Evolutionary conservation across 2,797 vertebrate species (phyloP), one percentile per base, ranked within the genome.

Genomic region (Apogon hyalosoma): DNA sequence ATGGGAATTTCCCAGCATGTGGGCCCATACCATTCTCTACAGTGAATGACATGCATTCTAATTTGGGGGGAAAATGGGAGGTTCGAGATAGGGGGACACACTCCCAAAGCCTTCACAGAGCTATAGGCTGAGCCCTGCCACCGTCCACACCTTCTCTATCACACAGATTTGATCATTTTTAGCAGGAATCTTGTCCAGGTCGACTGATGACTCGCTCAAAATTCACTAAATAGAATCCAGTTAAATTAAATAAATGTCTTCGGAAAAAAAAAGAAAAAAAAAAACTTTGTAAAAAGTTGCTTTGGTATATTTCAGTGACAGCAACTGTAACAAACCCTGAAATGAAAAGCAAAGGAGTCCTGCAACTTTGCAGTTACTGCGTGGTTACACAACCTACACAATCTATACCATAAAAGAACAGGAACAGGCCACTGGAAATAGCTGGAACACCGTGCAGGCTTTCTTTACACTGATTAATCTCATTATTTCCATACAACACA

Each of bases 1-100:
- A 85, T 76, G 90, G 91, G 87, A 86, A 87, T 89, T 92, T 89
- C 91, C 90, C 88, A 91, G 89, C 87, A 90, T 91, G 88, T 85
- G 90, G 87, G 86, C 71, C 84, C 84, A 88, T 88, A 88, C 87
- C 76, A 84, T 86, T 86, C 89, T 88, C 86, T 78, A 70, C 83
- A 83, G 84, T 88, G 87, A 91, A 90, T 90, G 87, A 89, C 88
- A 92, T 89, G 88, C 87, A 90, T 90, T 91, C 90, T 90, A 90
- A 92, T 92, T 86, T 81, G 83, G 84, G 79, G 82, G 79, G 74
- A 74, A 79, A 86, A 80, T 79, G 75, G 83, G 89, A 84, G 87
- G 86, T 65, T 87, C 77, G 68, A 73, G 63, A 72, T 43, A 36
- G 53, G 55, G 28, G 11, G 13, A 50, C 56, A 69, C 41, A 2